Evolutionary conservation across 2,797 vertebrate species (phyloP).

Genomic region (Streptopelia turtur): DNA sequence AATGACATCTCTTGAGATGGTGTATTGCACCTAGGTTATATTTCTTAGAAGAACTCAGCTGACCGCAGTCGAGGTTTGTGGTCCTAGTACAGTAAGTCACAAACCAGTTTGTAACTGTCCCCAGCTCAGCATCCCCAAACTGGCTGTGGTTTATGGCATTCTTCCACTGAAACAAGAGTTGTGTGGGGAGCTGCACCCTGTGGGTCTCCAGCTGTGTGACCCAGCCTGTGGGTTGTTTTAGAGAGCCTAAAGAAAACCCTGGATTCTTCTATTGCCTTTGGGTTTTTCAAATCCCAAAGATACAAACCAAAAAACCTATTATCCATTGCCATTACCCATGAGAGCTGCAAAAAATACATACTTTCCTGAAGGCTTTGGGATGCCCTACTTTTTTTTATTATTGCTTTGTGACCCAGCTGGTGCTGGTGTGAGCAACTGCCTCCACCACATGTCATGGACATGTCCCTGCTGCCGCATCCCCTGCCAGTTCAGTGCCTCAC

Average conservation of each 20-base stretch:
- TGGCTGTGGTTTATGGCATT: background rate
- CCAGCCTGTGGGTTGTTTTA: background rate
- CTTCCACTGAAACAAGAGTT: background rate
- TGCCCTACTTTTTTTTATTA: background rate
- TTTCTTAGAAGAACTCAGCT: background rate
- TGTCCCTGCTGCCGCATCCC: background rate
- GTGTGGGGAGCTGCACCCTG: background rate
- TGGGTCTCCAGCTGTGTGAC: background rate
- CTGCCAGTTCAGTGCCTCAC: background rate
- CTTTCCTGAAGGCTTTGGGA: background rate
- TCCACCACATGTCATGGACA: accelerated
- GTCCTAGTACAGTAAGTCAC: background rate
- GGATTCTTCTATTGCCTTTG: background rate
- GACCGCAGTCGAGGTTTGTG: background rate
- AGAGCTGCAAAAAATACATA: background rate
- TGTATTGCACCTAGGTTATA: background rate
- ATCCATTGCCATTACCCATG: background rate
- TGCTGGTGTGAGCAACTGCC: background rate
- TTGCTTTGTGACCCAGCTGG: background rate
- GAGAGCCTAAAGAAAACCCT: background rate
- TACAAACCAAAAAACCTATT: background rate
- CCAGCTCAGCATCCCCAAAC: background rate
- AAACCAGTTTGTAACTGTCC: background rate
- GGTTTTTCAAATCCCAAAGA: background rate
- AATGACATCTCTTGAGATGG: background rate